These are phyloP conservation scores for Acleris sparsana DNA, from an alignment of 2,888 invertebrate species.

Conservation along the genomic window DNA sequence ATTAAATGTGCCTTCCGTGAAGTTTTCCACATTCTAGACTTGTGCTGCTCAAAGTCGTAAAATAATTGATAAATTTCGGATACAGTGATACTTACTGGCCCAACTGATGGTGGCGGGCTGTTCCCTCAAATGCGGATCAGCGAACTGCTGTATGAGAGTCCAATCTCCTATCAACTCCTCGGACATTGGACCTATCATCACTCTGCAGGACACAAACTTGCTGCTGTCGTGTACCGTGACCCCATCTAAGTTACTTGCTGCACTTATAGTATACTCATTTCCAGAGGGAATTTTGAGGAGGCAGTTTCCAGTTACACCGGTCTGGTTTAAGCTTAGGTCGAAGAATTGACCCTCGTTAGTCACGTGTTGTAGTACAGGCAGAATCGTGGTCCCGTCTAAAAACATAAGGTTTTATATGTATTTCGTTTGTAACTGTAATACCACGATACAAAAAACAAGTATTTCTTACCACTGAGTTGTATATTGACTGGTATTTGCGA, in stretches of 20 bases:
- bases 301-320: constrained; percentile 28
- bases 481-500: constrained; percentile 22
- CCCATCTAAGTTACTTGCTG: constrained; percentile 9
- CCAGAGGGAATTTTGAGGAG: constrained; percentile 26
- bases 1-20: too few relatives aligned
- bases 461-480: constrained; percentile 25
- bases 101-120: constrained; percentile 31
- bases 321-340: constrained; percentile 31
- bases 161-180: constrained; percentile 29
- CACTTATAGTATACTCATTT: constrained; percentile 19
- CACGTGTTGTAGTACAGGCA: constrained; percentile 25
- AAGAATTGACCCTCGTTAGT: constrained; percentile 27
- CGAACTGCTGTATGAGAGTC: constrained; percentile 26
- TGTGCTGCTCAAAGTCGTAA: too few relatives aligned
- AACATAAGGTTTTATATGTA: not conserved
- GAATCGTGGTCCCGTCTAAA: constrained; percentile 25
- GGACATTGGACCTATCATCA: constrained; percentile 29
- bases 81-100: constrained; percentile 25
- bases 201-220: constrained; percentile 30
- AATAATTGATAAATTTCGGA: too few relatives aligned
- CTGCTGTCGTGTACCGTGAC: constrained; percentile 16
- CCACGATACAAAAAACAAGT: too few relatives aligned
- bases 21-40: too few relatives aligned
- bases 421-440: not conserved
- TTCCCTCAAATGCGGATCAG: constrained; percentile 26